Evolutionary conservation across 2,113 vertebrate species (phyloP), one percentile per base, ranked within the genome.

Genomic region (Etia nguti): DNA sequence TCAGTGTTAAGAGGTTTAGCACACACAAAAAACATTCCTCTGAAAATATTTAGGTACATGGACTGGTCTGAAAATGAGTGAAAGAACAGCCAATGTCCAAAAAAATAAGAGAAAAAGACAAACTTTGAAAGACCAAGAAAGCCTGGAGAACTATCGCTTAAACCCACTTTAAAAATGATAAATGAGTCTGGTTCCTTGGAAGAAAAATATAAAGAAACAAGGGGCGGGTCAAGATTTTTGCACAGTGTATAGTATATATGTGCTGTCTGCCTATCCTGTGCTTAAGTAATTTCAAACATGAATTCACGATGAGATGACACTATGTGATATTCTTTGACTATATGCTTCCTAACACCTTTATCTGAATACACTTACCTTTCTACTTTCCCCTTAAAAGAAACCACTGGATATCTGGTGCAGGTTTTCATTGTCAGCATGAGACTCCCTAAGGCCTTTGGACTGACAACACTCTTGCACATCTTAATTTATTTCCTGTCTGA

Each of bases 371-470:
- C 31, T 57, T 38, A 68, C 79, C 6, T 2, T 81, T 79, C 87
- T 38, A 80, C 54, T 86, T 89, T 84, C 10, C 48, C 73, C 82
- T 89, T 65, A 36, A 83, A 88, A 85, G 55, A 82, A 92, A 85
- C 87, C 85, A 88, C 50, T 46, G 50, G 59, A 85, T 87, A 89
- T 94, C 88, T 90, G 89, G 86, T 6, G 54, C 68, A 80, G 89
- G 70, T 62, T 84, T 38, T 34, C 75, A 46, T 77, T 90, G 85
- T 88, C 80, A 90, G 24, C 18, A 12, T 41, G 41, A 85, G 55
- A 20, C 38, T 89, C 90, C 88, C 81, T 7, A n/a, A 86, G 86
- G 92, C 88, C 81, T 60, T 86, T 13, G 38, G 86, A 84, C 80
- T 90, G 89, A 86, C 90, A 92, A 60, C 52, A 18, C 60, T 83